Evolutionary conservation across 2,113 vertebrate genomes (phyloP).

Genomic region (Oenanthe melanoleuca): DNA sequence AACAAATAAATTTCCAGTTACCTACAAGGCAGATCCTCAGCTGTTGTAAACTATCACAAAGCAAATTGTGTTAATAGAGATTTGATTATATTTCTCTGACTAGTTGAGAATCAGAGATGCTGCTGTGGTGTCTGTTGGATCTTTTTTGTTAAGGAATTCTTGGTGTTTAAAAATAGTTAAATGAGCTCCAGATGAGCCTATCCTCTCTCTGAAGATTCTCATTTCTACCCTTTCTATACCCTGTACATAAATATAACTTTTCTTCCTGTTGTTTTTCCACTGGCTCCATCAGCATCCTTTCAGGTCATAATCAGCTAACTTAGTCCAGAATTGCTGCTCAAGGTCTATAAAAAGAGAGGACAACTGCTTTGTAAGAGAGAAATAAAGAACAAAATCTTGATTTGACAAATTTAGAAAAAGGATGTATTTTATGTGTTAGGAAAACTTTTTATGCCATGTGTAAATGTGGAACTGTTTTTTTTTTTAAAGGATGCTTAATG

Average conservation of each 20-base stretch:
- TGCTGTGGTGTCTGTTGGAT: background rate
- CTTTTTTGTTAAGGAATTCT: background rate
- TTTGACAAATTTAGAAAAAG: background rate
- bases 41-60: background rate
- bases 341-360: background rate
- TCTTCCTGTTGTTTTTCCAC: background rate
- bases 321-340: background rate
- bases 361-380: background rate
- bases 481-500: background rate
- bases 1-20: background rate
- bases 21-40: background rate
- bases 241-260: background rate
- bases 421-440: background rate
- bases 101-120: background rate
- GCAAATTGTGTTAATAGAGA: background rate
- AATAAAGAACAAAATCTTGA: background rate
- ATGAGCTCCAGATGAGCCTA: background rate
- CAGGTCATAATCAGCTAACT: background rate
- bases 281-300: background rate
- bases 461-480: background rate
- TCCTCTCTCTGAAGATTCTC: background rate
- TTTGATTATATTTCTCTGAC: background rate
- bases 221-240: background rate
- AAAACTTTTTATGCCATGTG: rapidly evolving
- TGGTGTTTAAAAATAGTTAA: background rate